These are phyloP conservation scores for Musca vetustissima DNA, from an alignment of 1,140 invertebrate genomes.

Conservation along the genomic window DNA sequence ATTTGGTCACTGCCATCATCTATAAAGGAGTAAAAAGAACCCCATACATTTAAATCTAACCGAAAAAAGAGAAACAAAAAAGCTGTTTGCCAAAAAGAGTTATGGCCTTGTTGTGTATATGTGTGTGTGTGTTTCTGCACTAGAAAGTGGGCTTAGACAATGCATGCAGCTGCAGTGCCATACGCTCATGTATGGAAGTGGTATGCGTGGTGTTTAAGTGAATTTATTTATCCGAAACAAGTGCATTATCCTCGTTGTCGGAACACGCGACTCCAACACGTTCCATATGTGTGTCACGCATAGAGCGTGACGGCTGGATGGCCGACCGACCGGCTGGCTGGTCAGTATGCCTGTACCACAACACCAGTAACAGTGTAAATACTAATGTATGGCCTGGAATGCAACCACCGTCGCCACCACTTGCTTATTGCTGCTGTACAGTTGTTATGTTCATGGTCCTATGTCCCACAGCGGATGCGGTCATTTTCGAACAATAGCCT, in stretches of 20 bases:
- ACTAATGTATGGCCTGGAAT: slow-evolving; percentile 13
- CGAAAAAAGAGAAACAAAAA: slow-evolving; percentile 1
- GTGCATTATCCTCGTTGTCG: slow-evolving; percentile 15
- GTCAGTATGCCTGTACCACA: not conserved
- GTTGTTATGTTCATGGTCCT: not conserved
- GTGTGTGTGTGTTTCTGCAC: not conserved
- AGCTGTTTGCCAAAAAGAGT: slow-evolving; percentile 7
- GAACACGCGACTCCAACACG: slow-evolving; percentile 20
- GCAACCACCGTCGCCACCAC: not conserved
- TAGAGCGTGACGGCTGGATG: no score
- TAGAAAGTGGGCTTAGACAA: not conserved
- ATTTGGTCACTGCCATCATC: no score
- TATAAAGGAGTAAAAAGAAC: not conserved
- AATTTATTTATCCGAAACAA: slow-evolving; percentile 8
- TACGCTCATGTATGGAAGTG: no score
- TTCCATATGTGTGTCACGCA: slow-evolving; percentile 13
- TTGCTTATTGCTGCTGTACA: not conserved
- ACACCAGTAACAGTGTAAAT: slow-evolving; percentile 4
- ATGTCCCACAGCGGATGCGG: slow-evolving; percentile 17
- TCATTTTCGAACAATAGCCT: slow-evolving; percentile 23
- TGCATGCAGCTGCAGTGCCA: no score
- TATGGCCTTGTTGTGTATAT: not conserved
- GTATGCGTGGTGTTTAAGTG: no score
- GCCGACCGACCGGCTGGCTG: no score
- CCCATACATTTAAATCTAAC: slow-evolving; percentile 8